Conservation (phyloP, 2,888 invertebrate species). For the Deilephila porcellus region DNA sequence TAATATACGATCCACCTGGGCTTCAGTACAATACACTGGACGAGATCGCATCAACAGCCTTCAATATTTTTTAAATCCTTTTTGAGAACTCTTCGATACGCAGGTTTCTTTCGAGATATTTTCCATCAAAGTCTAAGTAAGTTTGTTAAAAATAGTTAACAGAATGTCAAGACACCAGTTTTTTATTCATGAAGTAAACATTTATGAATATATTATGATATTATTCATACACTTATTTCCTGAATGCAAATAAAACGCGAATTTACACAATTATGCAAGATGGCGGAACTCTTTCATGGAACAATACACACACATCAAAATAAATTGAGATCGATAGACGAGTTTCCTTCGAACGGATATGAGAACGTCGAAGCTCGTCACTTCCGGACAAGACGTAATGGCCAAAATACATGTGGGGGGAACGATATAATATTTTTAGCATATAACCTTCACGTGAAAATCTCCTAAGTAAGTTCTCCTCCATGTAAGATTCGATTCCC, state of each 20-base stretch:
- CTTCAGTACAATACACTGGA: no score
- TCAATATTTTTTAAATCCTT: no score
- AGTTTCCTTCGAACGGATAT: constrained; percentile 27
- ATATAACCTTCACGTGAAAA: neutral
- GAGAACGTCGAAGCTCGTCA: constrained; percentile 7
- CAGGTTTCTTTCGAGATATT: no score
- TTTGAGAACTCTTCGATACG: no score
- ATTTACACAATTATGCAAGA: neutral
- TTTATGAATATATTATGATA: neutral
- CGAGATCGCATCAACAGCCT: no score
- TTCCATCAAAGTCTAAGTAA: no score
- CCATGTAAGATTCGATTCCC: no score
- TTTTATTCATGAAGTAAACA: neutral
- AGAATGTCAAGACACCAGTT: neutral
- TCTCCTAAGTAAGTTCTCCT: no score
- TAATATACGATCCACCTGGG: neutral
- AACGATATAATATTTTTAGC: neutral
- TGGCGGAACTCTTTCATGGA: neutral
- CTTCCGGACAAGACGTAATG: constrained; percentile 14
- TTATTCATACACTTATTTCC: neutral
- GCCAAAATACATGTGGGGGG: neutral
- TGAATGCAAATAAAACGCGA: neutral
- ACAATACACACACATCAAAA: neutral
- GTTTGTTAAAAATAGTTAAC: neutral
- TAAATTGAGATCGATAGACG: constrained; percentile 7